Base-by-base conservation (phyloP, 2,888 invertebrate species). In the Tenthredo scrophulariae region DNA sequence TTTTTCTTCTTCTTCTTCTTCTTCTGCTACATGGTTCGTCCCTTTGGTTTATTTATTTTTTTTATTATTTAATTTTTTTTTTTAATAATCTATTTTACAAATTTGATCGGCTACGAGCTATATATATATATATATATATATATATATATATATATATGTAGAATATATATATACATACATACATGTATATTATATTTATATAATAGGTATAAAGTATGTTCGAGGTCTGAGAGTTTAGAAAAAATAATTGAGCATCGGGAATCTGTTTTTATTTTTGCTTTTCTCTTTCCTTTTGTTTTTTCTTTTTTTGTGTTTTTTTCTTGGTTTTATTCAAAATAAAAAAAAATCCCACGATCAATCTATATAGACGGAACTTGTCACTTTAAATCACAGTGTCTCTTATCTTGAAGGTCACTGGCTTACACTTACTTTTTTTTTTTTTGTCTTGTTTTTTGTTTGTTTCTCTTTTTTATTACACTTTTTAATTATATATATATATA, bases 161-260 rank as follows among this genome's bases (percentile, higher is more conserved):
- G 10, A 43, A 10, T 62, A 50, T 26, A 67, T 67, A 67, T 33
- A 67, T 67, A 26, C 13, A 15, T 46, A 46, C 13, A 46, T 46
- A 46, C 13, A 46, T 43, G 29, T 67, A 50, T 74, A 72, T 46
- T 72, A 26, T 46, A 62, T 43, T 33, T 54, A 79, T 72, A 46
- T 58, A 37, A n/a, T n/a, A n/a, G n/a, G n/a, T n/a, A n/a, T n/a
- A 70, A 67, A 26, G 6, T 65, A 65, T 65, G 10, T 65, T 65
- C 67, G 67, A 67, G 67, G 67, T 67, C 67, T 67, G 67, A 67
- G 37, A 72, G 43, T 72, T 72, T 72, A 72, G 72, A 72, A 72
- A 72, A 72, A 40, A 72, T 72, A 40, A 72, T 72, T 43, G 87
- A 86, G 87, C 85, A 85, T 86, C 86, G 86, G 85, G 86, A 86